phyloP scores from a whole-genome alignment of 2,113 vertebrate species.

The Thinocorus orbignyianus region DNA sequence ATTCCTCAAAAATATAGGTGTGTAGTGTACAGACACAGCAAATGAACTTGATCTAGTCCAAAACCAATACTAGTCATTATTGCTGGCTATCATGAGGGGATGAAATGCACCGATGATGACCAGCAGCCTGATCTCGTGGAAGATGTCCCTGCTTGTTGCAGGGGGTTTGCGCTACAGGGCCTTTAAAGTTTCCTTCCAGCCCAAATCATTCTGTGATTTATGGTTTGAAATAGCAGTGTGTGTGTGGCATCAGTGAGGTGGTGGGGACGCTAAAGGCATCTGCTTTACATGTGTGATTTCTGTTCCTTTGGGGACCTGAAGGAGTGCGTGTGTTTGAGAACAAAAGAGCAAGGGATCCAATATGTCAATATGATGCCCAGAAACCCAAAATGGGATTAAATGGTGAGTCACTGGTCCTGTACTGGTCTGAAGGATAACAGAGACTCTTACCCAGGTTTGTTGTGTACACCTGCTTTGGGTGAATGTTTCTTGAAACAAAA shows the following conservation, averaged over 20 bases:
- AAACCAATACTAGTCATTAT: not conserved
- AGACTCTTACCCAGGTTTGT: not conserved
- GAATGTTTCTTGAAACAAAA: not conserved
- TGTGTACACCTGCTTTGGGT: not conserved
- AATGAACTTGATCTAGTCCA: not conserved
- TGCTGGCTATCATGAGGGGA: not conserved
- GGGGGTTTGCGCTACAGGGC: not conserved
- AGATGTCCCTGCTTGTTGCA: not conserved
- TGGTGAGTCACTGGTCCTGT: not conserved
- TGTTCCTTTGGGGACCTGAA: not conserved
- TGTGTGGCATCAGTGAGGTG: fast-evolving
- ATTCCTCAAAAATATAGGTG: not conserved
- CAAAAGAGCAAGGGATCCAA: not conserved
- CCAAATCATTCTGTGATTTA: not conserved
- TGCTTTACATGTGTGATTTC: not conserved
- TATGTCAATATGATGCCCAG: not conserved
- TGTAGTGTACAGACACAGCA: fast-evolving
- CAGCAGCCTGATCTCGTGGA: not conserved
- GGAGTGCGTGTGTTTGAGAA: not conserved
- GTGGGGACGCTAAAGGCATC: not conserved
- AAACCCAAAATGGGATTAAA: not conserved
- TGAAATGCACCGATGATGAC: not conserved
- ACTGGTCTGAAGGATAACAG: not conserved
- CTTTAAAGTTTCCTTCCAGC: not conserved
- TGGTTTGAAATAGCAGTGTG: not conserved